A percentile compares a stretch with the other conserved stretches of the same genome.
phyloP scores from a whole-genome alignment of 2,888 invertebrate genomes.

The Epinotia brunnichana region DNA sequence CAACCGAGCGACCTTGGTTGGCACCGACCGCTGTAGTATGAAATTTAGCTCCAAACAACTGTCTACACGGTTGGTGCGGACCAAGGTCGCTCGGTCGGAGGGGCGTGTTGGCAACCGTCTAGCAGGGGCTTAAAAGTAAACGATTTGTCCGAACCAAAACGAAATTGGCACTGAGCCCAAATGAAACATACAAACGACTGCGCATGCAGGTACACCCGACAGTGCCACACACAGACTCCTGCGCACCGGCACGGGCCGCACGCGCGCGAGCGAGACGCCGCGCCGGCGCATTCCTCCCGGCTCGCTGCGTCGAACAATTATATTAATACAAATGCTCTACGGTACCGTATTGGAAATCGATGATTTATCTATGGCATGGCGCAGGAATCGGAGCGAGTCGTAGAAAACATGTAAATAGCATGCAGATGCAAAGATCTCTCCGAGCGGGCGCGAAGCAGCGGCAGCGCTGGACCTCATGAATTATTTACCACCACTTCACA shows the following conservation, averaged over 20 bases:
- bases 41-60: no score
- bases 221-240: not conserved
- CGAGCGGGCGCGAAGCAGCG: not conserved
- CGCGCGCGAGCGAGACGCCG: not conserved
- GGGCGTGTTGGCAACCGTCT: no score
- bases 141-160: no score
- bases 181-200: no score
- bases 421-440: constrained; percentile 25
- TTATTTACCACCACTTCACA: constrained; percentile 5
- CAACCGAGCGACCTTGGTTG: no score
- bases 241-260: not conserved
- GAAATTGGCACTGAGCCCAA: no score
- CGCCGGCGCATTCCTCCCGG: constrained; percentile 10
- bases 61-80: no score
- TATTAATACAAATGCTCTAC: constrained; percentile 29
- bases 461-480: not conserved
- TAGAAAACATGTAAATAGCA: constrained; percentile 50
- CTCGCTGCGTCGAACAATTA: constrained; percentile 10
- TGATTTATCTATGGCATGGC: constrained; percentile 35
- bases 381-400: constrained; percentile 50
- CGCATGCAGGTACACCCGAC: no score
- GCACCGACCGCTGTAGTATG: no score
- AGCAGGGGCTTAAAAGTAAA: no score
- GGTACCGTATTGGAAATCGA: constrained; percentile 37
- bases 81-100: no score